Evolutionary conservation across 2,113 vertebrate species (phyloP).

Genomic region (Hirundichthys speculiger): DNA sequence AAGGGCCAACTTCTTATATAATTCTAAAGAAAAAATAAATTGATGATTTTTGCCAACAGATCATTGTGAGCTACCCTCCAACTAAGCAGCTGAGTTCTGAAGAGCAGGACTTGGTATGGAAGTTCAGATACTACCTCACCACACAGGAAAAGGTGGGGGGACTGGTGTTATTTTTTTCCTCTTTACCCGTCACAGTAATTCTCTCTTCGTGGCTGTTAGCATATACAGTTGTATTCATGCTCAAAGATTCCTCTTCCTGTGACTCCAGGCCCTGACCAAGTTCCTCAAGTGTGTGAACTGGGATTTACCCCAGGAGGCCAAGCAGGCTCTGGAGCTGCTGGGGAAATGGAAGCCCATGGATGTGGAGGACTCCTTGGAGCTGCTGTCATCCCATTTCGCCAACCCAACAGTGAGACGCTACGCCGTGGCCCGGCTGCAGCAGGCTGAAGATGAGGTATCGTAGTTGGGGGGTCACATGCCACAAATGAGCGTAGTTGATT

Average conservation of each 20-base stretch:
- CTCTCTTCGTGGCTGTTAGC: neutral
- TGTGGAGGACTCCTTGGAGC: constrained; percentile 96
- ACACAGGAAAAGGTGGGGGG: constrained; percentile 92
- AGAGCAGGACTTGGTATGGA: constrained; percentile 98
- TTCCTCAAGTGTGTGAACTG: constrained; percentile 99
- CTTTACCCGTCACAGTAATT: neutral
- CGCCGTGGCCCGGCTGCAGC: constrained; percentile 90
- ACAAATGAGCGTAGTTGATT: too few species aligned
- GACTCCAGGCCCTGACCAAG: constrained; percentile 91
- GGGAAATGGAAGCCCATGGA: constrained; percentile 99
- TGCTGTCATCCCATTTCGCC: constrained; percentile 93
- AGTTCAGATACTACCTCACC: constrained; percentile 97
- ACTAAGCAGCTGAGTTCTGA: constrained; percentile 97
- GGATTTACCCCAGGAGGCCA: constrained; percentile 95
- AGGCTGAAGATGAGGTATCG: constrained; percentile 96
- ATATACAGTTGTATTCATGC: neutral
- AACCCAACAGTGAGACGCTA: constrained; percentile 95
- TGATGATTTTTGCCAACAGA: constrained; percentile 77
- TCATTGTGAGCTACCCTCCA: constrained; percentile 97
- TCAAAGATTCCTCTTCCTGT: constrained; percentile 3
- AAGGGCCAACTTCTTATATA: neutral
- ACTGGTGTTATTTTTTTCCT: neutral
- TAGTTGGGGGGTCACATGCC: neutral
- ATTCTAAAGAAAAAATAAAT: neutral
- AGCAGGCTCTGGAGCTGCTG: constrained; percentile 94